These are phyloP conservation scores for Zosterops pallidus DNA, from an alignment of 2,113 vertebrate species.

Conservation along the genomic window DNA sequence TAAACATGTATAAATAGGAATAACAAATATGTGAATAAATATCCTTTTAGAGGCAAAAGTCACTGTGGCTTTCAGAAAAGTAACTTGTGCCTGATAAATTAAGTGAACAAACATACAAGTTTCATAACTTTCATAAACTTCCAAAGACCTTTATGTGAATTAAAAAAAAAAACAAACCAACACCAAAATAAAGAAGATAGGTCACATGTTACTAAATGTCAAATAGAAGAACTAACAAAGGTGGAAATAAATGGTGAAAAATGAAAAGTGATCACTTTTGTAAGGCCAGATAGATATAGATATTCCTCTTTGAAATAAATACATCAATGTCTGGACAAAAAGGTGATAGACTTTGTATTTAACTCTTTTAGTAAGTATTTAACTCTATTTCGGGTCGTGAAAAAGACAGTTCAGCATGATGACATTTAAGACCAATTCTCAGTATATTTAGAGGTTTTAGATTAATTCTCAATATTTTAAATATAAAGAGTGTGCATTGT, in stretches of 20 bases:
- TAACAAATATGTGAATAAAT: background rate
- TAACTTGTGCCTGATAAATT: background rate
- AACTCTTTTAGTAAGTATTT: background rate
- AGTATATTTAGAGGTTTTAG: background rate
- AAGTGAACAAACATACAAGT: background rate
- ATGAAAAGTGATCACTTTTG: background rate
- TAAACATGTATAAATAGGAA: background rate
- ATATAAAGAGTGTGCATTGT: background rate
- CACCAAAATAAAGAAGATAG: background rate
- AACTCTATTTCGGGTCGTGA: background rate
- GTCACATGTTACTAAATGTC: background rate
- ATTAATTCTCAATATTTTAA: background rate
- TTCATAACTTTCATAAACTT: background rate
- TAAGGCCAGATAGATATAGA: accelerated
- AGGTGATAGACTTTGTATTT: background rate
- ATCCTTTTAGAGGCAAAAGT: background rate
- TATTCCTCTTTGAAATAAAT: background rate
- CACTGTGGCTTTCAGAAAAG: background rate
- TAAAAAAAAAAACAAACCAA: background rate
- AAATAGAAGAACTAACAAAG: background rate
- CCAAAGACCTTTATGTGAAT: background rate
- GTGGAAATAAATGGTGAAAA: background rate
- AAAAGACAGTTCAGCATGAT: background rate
- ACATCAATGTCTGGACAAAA: background rate
- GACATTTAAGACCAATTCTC: background rate